These are phyloP conservation scores for Sebastes cheni DNA, from an alignment of 2,797 vertebrate genomes.

Conservation along the genomic window DNA sequence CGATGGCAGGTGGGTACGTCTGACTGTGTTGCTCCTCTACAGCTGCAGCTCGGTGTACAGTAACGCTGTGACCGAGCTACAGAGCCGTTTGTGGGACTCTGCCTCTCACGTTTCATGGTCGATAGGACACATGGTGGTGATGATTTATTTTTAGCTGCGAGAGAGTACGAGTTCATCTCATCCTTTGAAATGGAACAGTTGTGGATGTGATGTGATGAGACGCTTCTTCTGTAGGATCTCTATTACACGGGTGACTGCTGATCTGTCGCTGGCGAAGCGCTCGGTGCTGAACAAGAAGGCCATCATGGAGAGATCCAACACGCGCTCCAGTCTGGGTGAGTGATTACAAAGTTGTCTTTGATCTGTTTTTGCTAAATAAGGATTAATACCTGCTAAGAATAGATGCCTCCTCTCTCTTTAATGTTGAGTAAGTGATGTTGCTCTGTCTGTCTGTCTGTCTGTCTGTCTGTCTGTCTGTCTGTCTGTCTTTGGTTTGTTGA, in stretches of 20 bases:
- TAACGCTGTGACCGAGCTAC: not conserved
- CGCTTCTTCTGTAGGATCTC: constrained; percentile 86
- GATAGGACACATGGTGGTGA: constrained; percentile 50
- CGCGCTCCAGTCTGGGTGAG: constrained; percentile 95
- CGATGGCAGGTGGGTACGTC: constrained; percentile 90
- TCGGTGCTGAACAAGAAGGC: constrained; percentile 96
- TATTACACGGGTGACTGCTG: constrained; percentile 95
- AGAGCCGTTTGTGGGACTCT: constrained; percentile 12
- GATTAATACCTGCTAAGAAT: constrained; percentile 52
- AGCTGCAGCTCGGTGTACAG: constrained; percentile 14
- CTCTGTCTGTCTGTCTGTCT: not conserved
- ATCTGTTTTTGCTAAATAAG: constrained; percentile 45
- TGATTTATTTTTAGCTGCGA: constrained; percentile 63
- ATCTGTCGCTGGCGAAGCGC: constrained; percentile 94
- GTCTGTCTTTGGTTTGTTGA: constrained; percentile 19
- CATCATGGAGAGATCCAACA: constrained; percentile 95
- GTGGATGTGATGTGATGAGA: constrained; percentile 66
- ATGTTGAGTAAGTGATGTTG: not conserved
- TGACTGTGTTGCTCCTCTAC: not conserved
- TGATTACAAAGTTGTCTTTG: constrained; percentile 16
- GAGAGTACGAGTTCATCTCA: constrained; percentile 36
- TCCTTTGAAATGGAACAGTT: constrained; percentile 57
- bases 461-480: not conserved
- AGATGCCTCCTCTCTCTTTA: constrained; percentile 26
- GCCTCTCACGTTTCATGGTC: constrained; percentile 53